phyloP scores from a whole-genome alignment of 2,888 invertebrate genomes.

The Dexiosoma caninum region DNA sequence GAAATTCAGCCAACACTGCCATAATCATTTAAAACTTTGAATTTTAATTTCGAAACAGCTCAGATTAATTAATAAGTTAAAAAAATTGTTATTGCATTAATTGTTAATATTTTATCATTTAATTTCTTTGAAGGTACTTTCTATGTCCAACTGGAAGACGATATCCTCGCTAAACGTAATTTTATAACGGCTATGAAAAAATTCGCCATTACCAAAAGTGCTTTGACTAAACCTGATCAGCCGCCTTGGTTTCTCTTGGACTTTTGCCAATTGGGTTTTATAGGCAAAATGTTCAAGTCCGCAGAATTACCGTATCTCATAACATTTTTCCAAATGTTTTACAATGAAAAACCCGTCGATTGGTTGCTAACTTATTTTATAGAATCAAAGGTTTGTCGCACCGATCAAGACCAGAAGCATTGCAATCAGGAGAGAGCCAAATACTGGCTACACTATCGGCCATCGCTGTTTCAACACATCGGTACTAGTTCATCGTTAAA shows the following conservation, averaged over 20 bases:
- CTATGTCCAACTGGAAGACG: conserved; percentile 96
- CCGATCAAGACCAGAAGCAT: conserved; percentile 89
- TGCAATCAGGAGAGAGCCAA: conserved; percentile 87
- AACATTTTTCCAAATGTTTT: conserved; percentile 96
- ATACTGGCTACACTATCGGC: conserved; percentile 91
- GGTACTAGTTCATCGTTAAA: conserved; percentile 95
- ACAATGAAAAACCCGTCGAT: conserved; percentile 96
- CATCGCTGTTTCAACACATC: conserved; percentile 96
- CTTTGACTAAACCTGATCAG: conserved; percentile 78
- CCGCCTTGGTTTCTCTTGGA: conserved; percentile 93
- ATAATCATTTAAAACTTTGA: too few species aligned
- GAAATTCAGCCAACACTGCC: too few species aligned
- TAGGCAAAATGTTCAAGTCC: conserved; percentile 93
- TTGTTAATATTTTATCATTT: background rate
- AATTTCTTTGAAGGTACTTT: conserved; percentile 80
- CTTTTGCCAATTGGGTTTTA: conserved; percentile 96
- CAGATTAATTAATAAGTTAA: too few species aligned
- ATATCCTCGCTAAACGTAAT: conserved; percentile 90
- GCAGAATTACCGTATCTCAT: conserved; percentile 91
- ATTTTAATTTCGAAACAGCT: too few species aligned
- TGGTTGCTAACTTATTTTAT: conserved; percentile 96
- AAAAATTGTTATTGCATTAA: too few species aligned
- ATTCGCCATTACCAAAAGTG: conserved; percentile 87
- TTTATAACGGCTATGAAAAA: conserved; percentile 91
- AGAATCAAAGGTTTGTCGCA: conserved; percentile 92